These are phyloP conservation scores for Otolemur crassicaudatus DNA, from an alignment of 2,797 vertebrate genomes.

Conservation along the genomic window DNA sequence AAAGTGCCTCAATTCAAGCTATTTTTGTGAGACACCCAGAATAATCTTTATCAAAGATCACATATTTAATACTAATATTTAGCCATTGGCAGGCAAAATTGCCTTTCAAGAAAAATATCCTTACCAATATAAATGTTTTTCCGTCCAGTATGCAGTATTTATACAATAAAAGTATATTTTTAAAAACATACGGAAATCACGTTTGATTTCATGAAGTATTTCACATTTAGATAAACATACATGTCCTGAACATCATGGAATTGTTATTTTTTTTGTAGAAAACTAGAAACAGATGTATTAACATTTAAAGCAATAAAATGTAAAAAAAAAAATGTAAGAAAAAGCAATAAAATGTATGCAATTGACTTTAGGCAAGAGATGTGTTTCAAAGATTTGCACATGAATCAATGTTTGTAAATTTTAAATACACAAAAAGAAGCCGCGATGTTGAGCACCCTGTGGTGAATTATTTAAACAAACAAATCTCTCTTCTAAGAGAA, in stretches of 20 bases:
- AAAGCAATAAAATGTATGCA: conserved; percentile 51
- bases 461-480: conserved; percentile 43
- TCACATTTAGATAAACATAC: conserved; percentile 49
- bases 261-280: conserved; percentile 39
- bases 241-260: background rate
- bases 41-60: conserved; percentile 68
- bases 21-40: conserved; percentile 59
- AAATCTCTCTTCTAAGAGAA: background rate
- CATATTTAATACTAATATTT: conserved; percentile 65
- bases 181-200: background rate
- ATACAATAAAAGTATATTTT: background rate
- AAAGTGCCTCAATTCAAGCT: conserved; percentile 55
- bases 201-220: conserved; percentile 46
- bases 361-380: conserved; percentile 36
- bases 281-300: conserved; percentile 43
- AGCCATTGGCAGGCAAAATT: conserved; percentile 51
- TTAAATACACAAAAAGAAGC: conserved; percentile 36
- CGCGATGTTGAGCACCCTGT: background rate
- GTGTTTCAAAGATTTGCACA: conserved; percentile 38
- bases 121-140: conserved; percentile 25
- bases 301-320: conserved; percentile 60
- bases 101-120: conserved; percentile 52
- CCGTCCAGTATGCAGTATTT: conserved; percentile 34
- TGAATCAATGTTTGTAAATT: conserved; percentile 60
- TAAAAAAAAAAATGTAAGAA: background rate